A percentile compares a stretch with the other conserved stretches of the same genome.
phyloP scores from a whole-genome alignment of 2,797 vertebrate species.

The Coregonus ussuriensis region DNA sequence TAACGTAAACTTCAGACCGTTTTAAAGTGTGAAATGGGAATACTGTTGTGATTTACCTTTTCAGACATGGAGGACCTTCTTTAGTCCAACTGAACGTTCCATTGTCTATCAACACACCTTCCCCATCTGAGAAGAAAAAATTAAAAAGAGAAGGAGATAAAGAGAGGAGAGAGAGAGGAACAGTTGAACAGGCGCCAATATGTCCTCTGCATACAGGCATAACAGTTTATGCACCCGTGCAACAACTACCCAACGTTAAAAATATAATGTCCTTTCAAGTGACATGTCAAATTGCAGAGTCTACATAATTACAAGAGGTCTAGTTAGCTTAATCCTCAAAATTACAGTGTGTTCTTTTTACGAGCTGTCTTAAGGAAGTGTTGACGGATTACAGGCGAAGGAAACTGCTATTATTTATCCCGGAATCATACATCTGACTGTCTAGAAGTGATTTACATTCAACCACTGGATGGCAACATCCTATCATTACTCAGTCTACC shows the following conservation, averaged over 20 bases:
- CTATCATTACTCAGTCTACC: conserved; percentile 72
- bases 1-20: conserved; percentile 10
- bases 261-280: conserved; percentile 56
- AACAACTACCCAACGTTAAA: conserved; percentile 43
- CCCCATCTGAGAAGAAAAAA: conserved; percentile 60
- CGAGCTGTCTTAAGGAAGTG: conserved; percentile 61
- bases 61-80: conserved; percentile 85
- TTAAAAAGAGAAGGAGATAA: not conserved
- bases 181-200: conserved; percentile 25
- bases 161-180: conserved; percentile 15
- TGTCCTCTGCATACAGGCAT: not conserved
- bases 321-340: conserved; percentile 72
- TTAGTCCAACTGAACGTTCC: conserved; percentile 90
- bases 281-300: conserved; percentile 49
- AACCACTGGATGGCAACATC: conserved; percentile 66
- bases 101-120: conserved; percentile 78
- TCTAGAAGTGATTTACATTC: conserved; percentile 63
- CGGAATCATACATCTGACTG: conserved; percentile 70
- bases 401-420: conserved; percentile 51
- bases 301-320: conserved; percentile 62
- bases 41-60: conserved; percentile 74
- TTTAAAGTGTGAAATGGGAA: not conserved
- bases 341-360: conserved; percentile 71
- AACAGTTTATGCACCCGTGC: conserved; percentile 26
- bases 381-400: conserved; percentile 68